Percentiles rank a stretch among this genome's conserved stretches.
Evolutionary conservation across 2,797 vertebrate species (phyloP).

Genomic region (Sparus aurata): DNA sequence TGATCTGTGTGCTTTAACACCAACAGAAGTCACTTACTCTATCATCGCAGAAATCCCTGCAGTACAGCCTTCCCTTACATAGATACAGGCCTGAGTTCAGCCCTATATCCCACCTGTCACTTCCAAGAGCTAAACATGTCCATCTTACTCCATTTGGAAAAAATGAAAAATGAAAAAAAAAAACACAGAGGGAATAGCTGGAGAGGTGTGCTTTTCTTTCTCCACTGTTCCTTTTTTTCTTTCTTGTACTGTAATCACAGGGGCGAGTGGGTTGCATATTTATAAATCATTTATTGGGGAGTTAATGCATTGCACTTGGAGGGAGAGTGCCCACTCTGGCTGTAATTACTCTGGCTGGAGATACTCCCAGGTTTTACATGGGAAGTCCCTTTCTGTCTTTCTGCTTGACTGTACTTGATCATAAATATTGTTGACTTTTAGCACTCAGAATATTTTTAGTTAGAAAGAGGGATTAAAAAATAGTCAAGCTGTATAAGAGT

Average conservation of each 20-base stretch:
- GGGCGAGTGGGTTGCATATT: constrained; percentile 68
- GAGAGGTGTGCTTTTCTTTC: constrained; percentile 60
- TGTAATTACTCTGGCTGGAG: constrained; percentile 69
- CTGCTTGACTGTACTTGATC: constrained; percentile 12
- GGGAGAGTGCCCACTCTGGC: constrained; percentile 71
- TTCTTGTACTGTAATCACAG: constrained; percentile 71
- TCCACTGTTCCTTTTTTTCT: constrained; percentile 43
- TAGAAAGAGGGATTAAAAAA: not conserved
- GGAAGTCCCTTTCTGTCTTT: constrained; percentile 31
- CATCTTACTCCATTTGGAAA: constrained; percentile 75
- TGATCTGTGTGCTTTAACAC: constrained; percentile 73
- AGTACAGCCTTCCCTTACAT: constrained; percentile 69
- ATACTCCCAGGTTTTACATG: constrained; percentile 51
- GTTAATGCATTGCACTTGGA: constrained; percentile 72
- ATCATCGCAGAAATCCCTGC: constrained; percentile 80
- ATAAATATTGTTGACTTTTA: constrained; percentile 40
- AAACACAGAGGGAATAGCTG: constrained; percentile 40
- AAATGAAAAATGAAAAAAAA: constrained; percentile 19
- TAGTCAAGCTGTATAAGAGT: not conserved
- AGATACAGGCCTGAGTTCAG: constrained; percentile 73
- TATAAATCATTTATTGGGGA: constrained; percentile 81
- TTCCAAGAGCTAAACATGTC: constrained; percentile 76
- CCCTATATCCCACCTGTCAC: constrained; percentile 80
- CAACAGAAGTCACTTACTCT: constrained; percentile 77
- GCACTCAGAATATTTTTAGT: constrained; percentile 8